Percentiles rank a stretch among this genome's conserved stretches.
phyloP scores from a whole-genome alignment of 2,113 vertebrate genomes.

The Ranitomeya variabilis region DNA sequence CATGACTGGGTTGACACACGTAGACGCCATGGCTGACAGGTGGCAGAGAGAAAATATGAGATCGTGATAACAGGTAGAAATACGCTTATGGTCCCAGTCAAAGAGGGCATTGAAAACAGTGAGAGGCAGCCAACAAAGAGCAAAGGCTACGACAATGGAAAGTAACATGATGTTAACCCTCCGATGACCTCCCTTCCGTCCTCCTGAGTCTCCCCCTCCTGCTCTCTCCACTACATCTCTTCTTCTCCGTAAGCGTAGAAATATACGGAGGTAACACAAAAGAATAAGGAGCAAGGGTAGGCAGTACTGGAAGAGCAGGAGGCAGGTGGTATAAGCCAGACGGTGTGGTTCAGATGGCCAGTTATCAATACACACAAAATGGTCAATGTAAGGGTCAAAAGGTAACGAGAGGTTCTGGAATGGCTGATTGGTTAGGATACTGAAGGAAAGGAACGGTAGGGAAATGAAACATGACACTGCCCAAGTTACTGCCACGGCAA shows the following conservation, averaged over 20 bases:
- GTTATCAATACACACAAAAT: slow-evolving; percentile 73
- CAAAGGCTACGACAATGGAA: slow-evolving; percentile 73
- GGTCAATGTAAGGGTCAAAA: slow-evolving; percentile 70
- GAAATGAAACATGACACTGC: slow-evolving; percentile 72
- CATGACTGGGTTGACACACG: slow-evolving; percentile 76
- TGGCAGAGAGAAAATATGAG: slow-evolving; percentile 77
- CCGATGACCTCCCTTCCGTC: slow-evolving; percentile 64
- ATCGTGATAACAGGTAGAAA: slow-evolving; percentile 74
- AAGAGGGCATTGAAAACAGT: slow-evolving; percentile 77
- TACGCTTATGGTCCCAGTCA: slow-evolving; percentile 75
- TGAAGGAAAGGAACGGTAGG: slow-evolving; percentile 75
- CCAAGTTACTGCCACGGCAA: slow-evolving; percentile 74
- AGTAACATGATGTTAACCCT: slow-evolving; percentile 74
- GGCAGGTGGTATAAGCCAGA: slow-evolving; percentile 73
- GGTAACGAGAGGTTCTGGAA: slow-evolving; percentile 74
- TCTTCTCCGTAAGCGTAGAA: slow-evolving; percentile 72
- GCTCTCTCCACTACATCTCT: slow-evolving; percentile 72
- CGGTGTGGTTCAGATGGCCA: slow-evolving; percentile 75
- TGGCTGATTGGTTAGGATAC: slow-evolving; percentile 71
- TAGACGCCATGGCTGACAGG: slow-evolving; percentile 75
- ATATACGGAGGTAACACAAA: slow-evolving; percentile 75
- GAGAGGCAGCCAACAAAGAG: slow-evolving; percentile 76
- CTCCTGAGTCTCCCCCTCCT: slow-evolving; percentile 56
- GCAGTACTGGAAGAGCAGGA: slow-evolving; percentile 77
- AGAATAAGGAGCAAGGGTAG: slow-evolving; percentile 74